phyloP scores from a whole-genome alignment of 2,888 invertebrate genomes.

The Zaprionus obscuricornis region DNA sequence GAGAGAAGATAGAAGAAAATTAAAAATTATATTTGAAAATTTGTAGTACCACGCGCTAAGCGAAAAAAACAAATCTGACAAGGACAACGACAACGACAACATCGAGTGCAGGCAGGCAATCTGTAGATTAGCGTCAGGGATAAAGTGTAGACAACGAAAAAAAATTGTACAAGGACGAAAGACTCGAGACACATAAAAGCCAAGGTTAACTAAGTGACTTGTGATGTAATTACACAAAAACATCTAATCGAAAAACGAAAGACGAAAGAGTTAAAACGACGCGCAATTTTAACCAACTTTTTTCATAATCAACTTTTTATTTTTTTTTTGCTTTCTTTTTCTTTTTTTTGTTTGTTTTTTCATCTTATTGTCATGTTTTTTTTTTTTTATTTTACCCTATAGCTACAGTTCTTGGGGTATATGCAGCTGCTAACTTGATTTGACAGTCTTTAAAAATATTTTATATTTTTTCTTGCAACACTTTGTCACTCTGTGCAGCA shows the following conservation, averaged over 20 bases:
- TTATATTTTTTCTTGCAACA: too few relatives aligned
- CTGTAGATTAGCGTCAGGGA: conserved; percentile 31
- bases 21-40: conserved; percentile 17
- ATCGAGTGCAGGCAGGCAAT: too few relatives aligned
- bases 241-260: conserved; percentile 5
- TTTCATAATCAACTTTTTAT: conserved; percentile 11
- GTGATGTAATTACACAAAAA: conserved; percentile 39
- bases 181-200: conserved; percentile 24
- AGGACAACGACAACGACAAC: conserved; percentile 13
- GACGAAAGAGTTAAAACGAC: conserved; percentile 11
- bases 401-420: too few relatives aligned
- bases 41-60: conserved; percentile 4
- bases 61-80: not conserved
- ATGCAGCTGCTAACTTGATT: too few relatives aligned
- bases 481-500: too few relatives aligned
- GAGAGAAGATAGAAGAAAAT: not conserved
- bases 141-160: not conserved
- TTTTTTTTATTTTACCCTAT: too few relatives aligned
- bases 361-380: too few relatives aligned
- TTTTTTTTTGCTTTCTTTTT: not conserved
- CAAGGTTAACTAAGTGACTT: conserved; percentile 27
- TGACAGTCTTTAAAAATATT: too few relatives aligned
- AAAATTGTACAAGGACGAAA: conserved; percentile 17
- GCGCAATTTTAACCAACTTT: conserved; percentile 7
- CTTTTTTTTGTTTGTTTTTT: conserved; percentile 1